Base-by-base conservation (phyloP, 1,140 invertebrate genomes). In the Cydia splendana region DNA sequence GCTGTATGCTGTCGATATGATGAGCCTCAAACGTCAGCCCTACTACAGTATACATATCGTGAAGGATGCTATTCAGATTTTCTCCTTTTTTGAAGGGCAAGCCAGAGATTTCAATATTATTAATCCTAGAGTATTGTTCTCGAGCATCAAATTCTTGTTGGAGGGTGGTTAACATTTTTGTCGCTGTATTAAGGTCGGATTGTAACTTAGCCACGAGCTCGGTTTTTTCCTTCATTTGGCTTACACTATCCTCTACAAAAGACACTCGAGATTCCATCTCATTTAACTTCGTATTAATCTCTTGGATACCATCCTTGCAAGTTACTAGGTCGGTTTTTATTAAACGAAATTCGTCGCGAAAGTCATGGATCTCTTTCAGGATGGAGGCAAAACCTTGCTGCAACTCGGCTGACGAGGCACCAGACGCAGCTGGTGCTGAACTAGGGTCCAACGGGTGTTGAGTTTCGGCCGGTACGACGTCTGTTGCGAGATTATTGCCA, bases 311-410 rank as follows among this genome's bases (percentile, higher is more conserved):
- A n/a, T 57, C 51, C 51, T 57, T 57, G 51, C 51, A 57, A 0
- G n/a, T 0, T 2, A 4, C 2, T 2, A 57, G 15, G 51, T 57
- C 51, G 1, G n/a, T 0, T 2, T n/a, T 2, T 7, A 57, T 4
- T 4, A 18, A n/a, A 18, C 15, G 2, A 7, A 57, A 15, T 4
- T 57, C 51, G n/a, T 1, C n/a, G 2, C 51, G 51, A 57, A 57
- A 57, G 6, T 18, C 51, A 2, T 57, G 2, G 4, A 57, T 57
- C 13, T 20, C 38, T 18, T 18, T 48, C 38, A 42, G 4, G 48
- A 15, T 28, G 76, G 12, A 7, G 9, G 18, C 4, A 93, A 97
- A 75, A 88, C 92, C 6, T 91, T 93, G 20, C 95, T 95, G 12
- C 34, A 38, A 38, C 7, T 9, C 6, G 0, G 6, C 0, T 38